Evolutionary conservation across 2,113 vertebrate species (phyloP).

Genomic region (Psittacara wagleri): DNA sequence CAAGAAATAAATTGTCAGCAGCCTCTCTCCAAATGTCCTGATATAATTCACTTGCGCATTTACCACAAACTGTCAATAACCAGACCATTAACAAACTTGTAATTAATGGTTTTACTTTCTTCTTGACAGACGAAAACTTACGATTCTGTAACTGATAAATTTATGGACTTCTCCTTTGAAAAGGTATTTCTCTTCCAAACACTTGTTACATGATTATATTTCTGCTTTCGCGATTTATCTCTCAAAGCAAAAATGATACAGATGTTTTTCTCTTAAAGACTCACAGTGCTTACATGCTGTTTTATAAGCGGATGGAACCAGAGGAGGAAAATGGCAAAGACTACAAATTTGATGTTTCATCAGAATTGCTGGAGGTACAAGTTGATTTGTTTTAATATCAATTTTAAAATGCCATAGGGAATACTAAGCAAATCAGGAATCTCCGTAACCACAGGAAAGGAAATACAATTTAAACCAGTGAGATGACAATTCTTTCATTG

Average conservation of each 20-base stretch:
- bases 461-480: background rate
- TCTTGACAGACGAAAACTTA: conserved; percentile 94
- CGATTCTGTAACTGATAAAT: conserved; percentile 98
- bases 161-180: conserved; percentile 99
- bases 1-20: background rate
- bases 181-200: conserved; percentile 81
- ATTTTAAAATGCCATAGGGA: background rate
- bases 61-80: background rate
- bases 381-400: conserved; percentile 50
- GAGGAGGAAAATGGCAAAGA: conserved; percentile 96
- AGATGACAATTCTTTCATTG: background rate
- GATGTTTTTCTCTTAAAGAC: conserved; percentile 80
- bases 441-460: background rate
- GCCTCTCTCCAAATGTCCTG: background rate
- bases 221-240: background rate
- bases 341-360: conserved; percentile 95
- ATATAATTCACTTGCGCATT: background rate
- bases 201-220: background rate
- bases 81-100: background rate
- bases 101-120: background rate
- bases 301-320: conserved; percentile 96
- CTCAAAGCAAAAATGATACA: conserved; percentile 52
- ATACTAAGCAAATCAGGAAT: background rate
- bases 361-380: conserved; percentile 94
- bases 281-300: conserved; percentile 99